A percentile compares a stretch with the other conserved stretches of the same genome.
Conservation (phyloP, 2,888 invertebrate genomes). For the Apotomis betuletana region DNA sequence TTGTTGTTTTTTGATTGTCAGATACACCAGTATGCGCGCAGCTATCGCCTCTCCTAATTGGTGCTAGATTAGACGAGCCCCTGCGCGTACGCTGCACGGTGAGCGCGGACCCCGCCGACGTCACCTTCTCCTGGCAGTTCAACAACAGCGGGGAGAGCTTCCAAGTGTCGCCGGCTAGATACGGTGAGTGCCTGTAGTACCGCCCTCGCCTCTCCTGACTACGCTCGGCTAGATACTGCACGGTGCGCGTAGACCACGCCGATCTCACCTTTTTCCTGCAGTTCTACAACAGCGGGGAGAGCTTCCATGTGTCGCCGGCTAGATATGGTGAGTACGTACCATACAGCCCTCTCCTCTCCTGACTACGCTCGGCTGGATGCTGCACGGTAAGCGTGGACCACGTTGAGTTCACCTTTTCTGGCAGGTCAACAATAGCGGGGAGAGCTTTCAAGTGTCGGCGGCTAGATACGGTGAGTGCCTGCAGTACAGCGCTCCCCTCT, state of each 20-base stretch:
- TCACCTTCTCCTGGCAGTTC: conserved; percentile 94
- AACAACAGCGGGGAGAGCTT: conserved; percentile 95
- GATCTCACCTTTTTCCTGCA: too few relatives aligned
- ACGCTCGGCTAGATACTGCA: neutral
- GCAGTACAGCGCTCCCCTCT: too few relatives aligned
- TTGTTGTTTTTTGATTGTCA: conserved; percentile 63
- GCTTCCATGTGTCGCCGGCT: conserved; percentile 83
- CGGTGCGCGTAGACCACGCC: too few relatives aligned
- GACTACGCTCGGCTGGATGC: too few relatives aligned
- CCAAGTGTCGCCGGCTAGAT: conserved; percentile 88
- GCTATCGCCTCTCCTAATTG: conserved; percentile 88
- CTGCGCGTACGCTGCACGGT: conserved; percentile 92
- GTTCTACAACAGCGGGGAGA: too few relatives aligned
- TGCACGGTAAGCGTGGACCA: too few relatives aligned
- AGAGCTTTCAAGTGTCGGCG: conserved; percentile 92
- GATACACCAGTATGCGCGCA: conserved; percentile 92
- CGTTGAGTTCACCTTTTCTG: too few relatives aligned
- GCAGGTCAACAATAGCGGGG: conserved; percentile 91
- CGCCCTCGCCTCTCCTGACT: neutral
- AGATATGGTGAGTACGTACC: conserved; percentile 67
- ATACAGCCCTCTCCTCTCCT: too few relatives aligned
- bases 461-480: conserved; percentile 75
- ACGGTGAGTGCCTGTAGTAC: conserved; percentile 56
- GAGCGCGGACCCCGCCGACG: conserved; percentile 92
- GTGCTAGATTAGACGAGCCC: conserved; percentile 92